These are phyloP conservation scores for Sphaeridia pumilis DNA, from an alignment of 2,888 invertebrate genomes.

Conservation along the genomic window DNA sequence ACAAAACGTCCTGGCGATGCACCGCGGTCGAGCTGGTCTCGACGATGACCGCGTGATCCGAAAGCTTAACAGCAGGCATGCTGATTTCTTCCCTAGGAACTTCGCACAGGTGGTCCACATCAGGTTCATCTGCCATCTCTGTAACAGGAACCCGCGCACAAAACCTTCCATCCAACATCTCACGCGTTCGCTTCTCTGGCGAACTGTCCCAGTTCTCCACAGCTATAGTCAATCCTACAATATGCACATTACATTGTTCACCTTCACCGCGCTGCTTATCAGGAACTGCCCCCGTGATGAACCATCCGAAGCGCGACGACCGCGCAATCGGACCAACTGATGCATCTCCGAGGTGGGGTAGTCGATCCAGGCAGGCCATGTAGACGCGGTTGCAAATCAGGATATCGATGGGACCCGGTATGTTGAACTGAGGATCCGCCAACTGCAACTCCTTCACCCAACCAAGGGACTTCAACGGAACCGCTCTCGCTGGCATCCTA, in stretches of 20 bases:
- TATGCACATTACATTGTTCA: not conserved
- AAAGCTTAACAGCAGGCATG: conserved; percentile 33
- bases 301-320: conserved; percentile 1
- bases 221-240: conserved; percentile 2
- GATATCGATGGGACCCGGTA: conserved; percentile 7
- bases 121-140: not conserved
- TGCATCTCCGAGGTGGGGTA: too few species aligned
- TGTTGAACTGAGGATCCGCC: conserved; percentile 9
- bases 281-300: not conserved
- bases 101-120: conserved; percentile 27
- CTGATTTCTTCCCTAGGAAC: conserved; percentile 10
- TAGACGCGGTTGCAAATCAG: not conserved
- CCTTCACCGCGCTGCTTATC: too few species aligned
- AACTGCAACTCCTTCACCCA: not conserved
- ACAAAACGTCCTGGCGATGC: conserved; percentile 37
- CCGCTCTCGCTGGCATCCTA: not conserved
- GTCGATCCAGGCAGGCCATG: too few species aligned
- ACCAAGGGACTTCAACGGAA: too few species aligned
- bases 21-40: conserved; percentile 35
- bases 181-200: not conserved
- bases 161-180: conserved; percentile 12
- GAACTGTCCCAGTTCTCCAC: not conserved
- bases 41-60: conserved; percentile 36
- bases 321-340: not conserved
- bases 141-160: conserved; percentile 12